These are phyloP conservation scores for Aphrophora alni DNA, from an alignment of 2,888 invertebrate genomes.

Conservation along the genomic window DNA sequence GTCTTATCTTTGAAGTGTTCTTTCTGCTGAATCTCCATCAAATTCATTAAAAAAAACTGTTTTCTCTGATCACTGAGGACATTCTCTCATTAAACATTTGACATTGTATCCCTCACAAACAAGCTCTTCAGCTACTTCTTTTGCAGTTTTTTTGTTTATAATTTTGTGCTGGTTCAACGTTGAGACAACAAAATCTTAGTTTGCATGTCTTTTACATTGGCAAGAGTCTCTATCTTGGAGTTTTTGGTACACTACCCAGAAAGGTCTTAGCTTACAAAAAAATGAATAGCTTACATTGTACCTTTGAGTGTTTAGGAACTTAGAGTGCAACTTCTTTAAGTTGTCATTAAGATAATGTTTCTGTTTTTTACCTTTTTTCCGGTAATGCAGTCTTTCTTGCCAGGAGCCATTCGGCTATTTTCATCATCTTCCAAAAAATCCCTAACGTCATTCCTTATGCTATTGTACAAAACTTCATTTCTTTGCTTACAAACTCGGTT, in stretches of 20 bases:
- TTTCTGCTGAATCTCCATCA: constrained; percentile 12
- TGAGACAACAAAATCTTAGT: constrained; percentile 17
- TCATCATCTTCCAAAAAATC: constrained; percentile 30
- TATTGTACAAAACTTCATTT: too few relatives aligned
- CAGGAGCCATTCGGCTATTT: constrained; percentile 26
- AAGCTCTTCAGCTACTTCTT: constrained; percentile 21
- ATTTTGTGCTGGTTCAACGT: constrained; percentile 5
- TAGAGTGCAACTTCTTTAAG: constrained; percentile 8
- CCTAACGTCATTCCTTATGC: constrained; percentile 7
- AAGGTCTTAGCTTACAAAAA: constrained; percentile 24
- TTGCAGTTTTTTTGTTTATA: constrained; percentile 3
- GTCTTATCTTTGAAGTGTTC: constrained; percentile 7
- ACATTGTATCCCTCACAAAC: neutral
- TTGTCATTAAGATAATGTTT: constrained; percentile 20
- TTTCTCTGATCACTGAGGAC: neutral
- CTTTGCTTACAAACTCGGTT: too few relatives aligned
- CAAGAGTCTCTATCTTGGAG: constrained; percentile 16
- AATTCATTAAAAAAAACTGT: constrained; percentile 10
- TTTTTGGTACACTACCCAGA: constrained; percentile 18
- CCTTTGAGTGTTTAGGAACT: neutral
- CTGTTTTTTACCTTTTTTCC: constrained; percentile 23
- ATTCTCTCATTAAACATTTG: neutral
- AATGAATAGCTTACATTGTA: constrained; percentile 9
- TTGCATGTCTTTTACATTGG: constrained; percentile 15
- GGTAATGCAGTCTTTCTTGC: constrained; percentile 21